phyloP scores from a whole-genome alignment of 2,113 vertebrate species.

The Muscicapa adusta region DNA sequence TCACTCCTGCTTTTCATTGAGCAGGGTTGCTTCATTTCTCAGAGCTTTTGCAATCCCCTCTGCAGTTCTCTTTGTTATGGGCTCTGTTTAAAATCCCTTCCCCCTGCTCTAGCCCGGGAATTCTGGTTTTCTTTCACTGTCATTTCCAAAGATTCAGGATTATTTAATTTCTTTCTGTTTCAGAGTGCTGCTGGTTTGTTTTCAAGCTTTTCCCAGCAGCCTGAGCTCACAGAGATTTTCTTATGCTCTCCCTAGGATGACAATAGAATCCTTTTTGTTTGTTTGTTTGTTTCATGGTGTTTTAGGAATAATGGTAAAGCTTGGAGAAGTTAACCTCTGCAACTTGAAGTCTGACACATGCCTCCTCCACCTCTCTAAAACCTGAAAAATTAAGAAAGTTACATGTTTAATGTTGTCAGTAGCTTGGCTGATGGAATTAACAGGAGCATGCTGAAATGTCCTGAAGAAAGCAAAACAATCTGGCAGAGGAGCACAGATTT shows the following conservation, averaged over 20 bases:
- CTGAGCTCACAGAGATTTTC: background rate
- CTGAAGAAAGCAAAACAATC: background rate
- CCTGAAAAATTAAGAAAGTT: background rate
- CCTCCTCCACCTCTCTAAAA: background rate
- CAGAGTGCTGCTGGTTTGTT: background rate
- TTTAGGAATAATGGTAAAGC: background rate
- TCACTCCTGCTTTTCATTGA: background rate
- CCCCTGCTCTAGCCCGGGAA: background rate
- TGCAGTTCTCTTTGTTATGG: background rate
- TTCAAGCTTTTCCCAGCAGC: background rate
- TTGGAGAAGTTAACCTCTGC: background rate
- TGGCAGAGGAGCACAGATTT: background rate
- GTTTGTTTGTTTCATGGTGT: background rate
- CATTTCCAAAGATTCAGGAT: background rate
- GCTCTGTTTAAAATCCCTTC: background rate
- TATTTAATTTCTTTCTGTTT: slow-evolving; percentile 1
- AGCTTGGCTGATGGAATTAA: background rate
- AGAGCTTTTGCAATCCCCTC: slow-evolving; percentile 28
- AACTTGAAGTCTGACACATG: background rate
- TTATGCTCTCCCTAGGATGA: background rate
- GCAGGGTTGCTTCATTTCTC: background rate
- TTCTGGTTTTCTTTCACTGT: background rate
- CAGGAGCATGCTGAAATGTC: background rate
- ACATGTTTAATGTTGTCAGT: background rate
- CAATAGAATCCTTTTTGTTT: background rate